phyloP scores from a whole-genome alignment of 2,113 vertebrate species.

The Urocitellus parryii region DNA sequence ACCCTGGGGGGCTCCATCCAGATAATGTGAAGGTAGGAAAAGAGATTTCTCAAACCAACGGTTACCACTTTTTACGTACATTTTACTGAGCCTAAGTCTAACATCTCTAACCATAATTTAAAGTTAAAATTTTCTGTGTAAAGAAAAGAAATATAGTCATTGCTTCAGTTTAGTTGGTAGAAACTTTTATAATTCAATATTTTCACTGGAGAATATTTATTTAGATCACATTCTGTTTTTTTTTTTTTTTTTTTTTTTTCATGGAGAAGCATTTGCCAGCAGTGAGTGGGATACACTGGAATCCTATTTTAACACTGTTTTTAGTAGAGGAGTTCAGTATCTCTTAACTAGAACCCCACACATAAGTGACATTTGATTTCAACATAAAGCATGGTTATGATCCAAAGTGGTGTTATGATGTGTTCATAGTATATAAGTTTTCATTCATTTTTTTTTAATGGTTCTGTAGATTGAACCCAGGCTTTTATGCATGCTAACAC shows the following conservation, averaged over 20 bases:
- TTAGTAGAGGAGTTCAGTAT: neutral
- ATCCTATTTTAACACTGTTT: neutral
- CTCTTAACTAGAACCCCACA: neutral
- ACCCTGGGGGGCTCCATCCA: constrained; percentile 97
- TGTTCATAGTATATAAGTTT: neutral
- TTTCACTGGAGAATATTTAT: constrained; percentile 3
- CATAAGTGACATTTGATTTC: neutral
- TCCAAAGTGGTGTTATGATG: neutral
- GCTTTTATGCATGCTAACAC: too few relatives aligned
- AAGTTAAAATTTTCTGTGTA: neutral
- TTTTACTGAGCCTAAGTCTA: neutral
- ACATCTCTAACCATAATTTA: neutral
- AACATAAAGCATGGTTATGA: neutral
- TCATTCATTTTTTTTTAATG: neutral
- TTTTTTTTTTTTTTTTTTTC: neutral
- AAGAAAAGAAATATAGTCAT: constrained; percentile 56
- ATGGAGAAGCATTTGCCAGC: neutral
- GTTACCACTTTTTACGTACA: neutral
- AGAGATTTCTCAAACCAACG: constrained; percentile 1
- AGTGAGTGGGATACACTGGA: neutral
- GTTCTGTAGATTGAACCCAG: neutral
- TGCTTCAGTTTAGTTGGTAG: neutral
- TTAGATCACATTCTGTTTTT: neutral
- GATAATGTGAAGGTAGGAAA: constrained; percentile 97
- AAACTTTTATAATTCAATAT: constrained; percentile 39